Percentiles rank a stretch among this genome's conserved stretches.
These are phyloP conservation scores for Myopa tessellatipennis DNA, from an alignment of 2,888 invertebrate genomes.

Conservation along the genomic window DNA sequence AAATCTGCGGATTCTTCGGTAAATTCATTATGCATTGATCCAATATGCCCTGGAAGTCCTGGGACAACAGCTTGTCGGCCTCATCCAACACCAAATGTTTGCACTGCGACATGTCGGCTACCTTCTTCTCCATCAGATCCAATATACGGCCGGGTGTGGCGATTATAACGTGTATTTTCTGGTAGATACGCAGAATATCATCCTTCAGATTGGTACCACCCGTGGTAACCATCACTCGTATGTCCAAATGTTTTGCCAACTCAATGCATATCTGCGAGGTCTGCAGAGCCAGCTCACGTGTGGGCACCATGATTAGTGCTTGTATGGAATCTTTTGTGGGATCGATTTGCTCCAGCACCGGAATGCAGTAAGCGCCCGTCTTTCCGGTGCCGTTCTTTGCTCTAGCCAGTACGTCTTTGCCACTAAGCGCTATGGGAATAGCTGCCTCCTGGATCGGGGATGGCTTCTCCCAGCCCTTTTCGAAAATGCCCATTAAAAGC, in stretches of 20 bases:
- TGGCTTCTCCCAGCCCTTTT: slow-evolving; percentile 99
- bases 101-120: slow-evolving; percentile 95
- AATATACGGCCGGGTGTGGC: slow-evolving; percentile 99
- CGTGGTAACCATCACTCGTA: slow-evolving; percentile 99
- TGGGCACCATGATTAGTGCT: slow-evolving; percentile 98
- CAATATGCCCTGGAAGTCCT: slow-evolving; percentile 99
- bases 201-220: slow-evolving; percentile 98
- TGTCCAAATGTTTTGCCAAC: slow-evolving; percentile 95
- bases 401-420: slow-evolving; percentile 96
- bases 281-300: slow-evolving; percentile 97
- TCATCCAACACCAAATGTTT: slow-evolving; percentile 97
- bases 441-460: slow-evolving; percentile 99
- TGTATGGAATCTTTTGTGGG: slow-evolving; percentile 92
- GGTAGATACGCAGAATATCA: slow-evolving; percentile 99
- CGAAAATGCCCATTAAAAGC: slow-evolving; percentile 99
- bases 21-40: slow-evolving; percentile 94
- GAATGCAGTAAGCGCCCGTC: slow-evolving; percentile 99
- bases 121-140: slow-evolving; percentile 98
- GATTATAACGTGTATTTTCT: slow-evolving; percentile 98
- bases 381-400: slow-evolving; percentile 99
- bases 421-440: slow-evolving; percentile 97
- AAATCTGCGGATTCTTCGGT: slow-evolving; percentile 95
- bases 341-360: slow-evolving; percentile 95
- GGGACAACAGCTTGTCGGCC: slow-evolving; percentile 98
- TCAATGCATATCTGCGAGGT: slow-evolving; percentile 99